Percentiles rank a stretch among this genome's conserved stretches.
phyloP scores from a whole-genome alignment of 2,888 invertebrate species.

The Acleris sparsana region DNA sequence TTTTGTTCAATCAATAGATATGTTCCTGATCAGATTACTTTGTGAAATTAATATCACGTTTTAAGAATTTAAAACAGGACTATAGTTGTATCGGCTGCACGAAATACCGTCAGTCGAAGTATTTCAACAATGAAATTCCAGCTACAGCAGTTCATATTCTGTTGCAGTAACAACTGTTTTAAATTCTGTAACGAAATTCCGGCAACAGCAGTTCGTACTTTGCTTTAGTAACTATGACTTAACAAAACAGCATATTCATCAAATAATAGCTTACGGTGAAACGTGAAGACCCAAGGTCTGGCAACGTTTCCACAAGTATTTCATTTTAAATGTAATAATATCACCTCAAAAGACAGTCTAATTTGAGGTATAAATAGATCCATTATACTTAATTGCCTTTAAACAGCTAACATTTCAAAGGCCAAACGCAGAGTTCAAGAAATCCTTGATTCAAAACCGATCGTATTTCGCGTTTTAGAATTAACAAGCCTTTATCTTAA shows the following conservation, averaged over 20 bases:
- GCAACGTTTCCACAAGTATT: too few species aligned
- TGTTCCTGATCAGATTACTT: background rate
- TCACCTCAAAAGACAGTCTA: slow-evolving; percentile 3
- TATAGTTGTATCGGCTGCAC: background rate
- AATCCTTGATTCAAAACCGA: slow-evolving; percentile 17
- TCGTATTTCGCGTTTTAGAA: slow-evolving; percentile 7
- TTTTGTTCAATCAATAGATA: slow-evolving; percentile 2
- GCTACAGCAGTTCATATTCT: too few species aligned
- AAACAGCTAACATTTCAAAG: slow-evolving; percentile 24
- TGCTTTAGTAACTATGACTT: too few species aligned
- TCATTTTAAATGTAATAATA: too few species aligned
- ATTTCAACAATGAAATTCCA: too few species aligned
- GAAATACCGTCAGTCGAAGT: too few species aligned
- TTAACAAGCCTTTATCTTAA: background rate
- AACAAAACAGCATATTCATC: too few species aligned
- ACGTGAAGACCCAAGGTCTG: too few species aligned
- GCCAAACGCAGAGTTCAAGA: slow-evolving; percentile 21
- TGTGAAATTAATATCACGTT: background rate
- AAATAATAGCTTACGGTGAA: too few species aligned
- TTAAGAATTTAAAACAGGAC: background rate
- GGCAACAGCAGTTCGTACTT: background rate
- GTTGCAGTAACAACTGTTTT: background rate
- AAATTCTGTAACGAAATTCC: background rate
- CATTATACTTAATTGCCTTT: slow-evolving; percentile 30
- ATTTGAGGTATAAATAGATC: slow-evolving; percentile 11